Evolutionary conservation across 1,140 invertebrate genomes (phyloP).

Genomic region (Steinernema feltiae): DNA sequence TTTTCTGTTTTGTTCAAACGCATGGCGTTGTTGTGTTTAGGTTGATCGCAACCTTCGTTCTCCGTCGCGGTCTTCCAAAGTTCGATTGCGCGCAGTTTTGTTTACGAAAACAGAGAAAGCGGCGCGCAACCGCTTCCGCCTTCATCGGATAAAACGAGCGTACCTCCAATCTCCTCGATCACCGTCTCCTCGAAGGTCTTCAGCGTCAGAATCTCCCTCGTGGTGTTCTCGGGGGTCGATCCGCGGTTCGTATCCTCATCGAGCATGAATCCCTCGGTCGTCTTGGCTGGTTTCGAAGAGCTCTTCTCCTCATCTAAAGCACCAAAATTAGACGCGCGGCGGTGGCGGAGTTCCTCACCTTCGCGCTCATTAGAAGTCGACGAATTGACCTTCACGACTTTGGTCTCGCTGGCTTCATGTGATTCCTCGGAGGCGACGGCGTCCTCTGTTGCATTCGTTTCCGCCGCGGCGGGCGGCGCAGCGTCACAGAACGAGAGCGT

Average conservation of each 20-base stretch:
- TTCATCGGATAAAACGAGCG: background rate
- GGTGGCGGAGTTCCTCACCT: background rate
- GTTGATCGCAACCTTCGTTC: no score
- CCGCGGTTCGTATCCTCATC: background rate
- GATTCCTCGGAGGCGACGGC: background rate
- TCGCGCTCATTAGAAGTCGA: slow-evolving; percentile 13
- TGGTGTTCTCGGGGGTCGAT: background rate
- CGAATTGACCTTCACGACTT: slow-evolving; percentile 1
- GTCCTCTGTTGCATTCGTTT: background rate
- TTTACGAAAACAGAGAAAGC: no score
- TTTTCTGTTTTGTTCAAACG: no score
- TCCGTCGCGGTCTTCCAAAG: no score
- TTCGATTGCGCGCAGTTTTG: no score
- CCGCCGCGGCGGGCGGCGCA: background rate
- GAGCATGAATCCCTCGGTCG: background rate
- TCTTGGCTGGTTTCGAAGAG: background rate
- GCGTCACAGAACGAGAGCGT: background rate
- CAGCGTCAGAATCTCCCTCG: background rate
- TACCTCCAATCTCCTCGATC: background rate
- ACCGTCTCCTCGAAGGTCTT: slow-evolving; percentile 4
- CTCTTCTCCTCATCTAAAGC: background rate
- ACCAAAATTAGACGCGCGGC: background rate
- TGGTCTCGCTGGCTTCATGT: background rate
- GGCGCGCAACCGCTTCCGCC: background rate
- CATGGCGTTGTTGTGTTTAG: no score